Base-by-base conservation (phyloP, 2,113 vertebrate species). In the Bujurquina vittata region DNA sequence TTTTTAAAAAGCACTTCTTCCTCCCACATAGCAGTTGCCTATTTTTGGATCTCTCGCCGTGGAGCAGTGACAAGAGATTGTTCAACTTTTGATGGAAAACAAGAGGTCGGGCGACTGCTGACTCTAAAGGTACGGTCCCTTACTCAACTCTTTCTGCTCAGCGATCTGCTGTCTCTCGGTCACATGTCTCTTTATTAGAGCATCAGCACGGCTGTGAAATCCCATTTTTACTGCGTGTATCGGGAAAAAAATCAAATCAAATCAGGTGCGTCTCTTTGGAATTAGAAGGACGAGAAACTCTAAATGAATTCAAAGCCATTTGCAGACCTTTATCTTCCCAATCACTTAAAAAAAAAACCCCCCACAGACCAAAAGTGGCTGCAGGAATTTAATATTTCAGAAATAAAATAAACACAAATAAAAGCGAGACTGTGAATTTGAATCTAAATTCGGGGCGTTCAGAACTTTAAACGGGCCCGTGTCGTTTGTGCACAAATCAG, bases 41-140 rank as follows among this genome's bases (percentile, higher is more conserved):
- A 69, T 90, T 92, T 92, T 85, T 90, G 95, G 92, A 94, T 93
- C 94, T 90, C 87, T 92, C 89, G 89, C 62, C 90, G 93, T 85
- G 93, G 93, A 92, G 91, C 92, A 88, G 87, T 84, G 88, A 90
- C 87, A 79, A 87, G 87, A 90, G 87, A 78, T 78, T 88, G 87
- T 84, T 92, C 88, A 94, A 96, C 95, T 95, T 95, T 96, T 94
- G 93, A 96, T 96, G 96, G 96, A 95, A 96, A 93, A 92, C 94
- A 76, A 86, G 95, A 93, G 88, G 88, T 92, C 91, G 87, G 85
- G 83, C 85, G 84, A 93, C 93, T 94, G 92, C 90, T 95, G 95
- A 96, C 90, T 95, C 93, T 90, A 89, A 94, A 96, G 96, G 96
- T 96, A 96, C 73, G 84, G 58, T 78, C 22, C 31, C 18, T 0